Base-by-base conservation (phyloP, 2,888 invertebrate species). In the Epinotia bilunana region DNA sequence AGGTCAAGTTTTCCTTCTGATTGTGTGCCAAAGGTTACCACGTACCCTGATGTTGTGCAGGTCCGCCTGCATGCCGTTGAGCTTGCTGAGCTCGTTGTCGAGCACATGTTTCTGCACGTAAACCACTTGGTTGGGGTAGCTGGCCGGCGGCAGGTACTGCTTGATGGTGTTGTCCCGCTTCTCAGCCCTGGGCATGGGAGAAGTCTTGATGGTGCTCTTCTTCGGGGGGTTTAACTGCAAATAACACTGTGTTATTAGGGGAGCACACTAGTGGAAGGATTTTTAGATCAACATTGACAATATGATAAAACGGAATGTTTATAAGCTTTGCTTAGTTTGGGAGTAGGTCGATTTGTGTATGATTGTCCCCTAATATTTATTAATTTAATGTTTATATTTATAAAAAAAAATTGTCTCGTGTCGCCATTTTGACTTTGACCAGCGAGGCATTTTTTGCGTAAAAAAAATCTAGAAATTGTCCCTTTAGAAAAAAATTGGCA, bases 51-150 rank as follows among this genome's bases (percentile, higher is more conserved):
- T 83, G 78, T 89, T 94, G 4, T 84, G 85, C 2, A 94, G 79
- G 43, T 95, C 95, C 7, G 85, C 84, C 60, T 88, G 88, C 72
- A 95, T 79, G 0, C 91, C 88, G 3, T 89, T 84, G 0, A 95
- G 83, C 77, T 95, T 94, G 60, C 81, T 85, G 0, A 92, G 79
- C 81, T 95, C 95, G 4, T 93, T 92, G 20, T 94, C 90, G 13
- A 88, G 79, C 0, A 91, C 86, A n/a, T 90, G 86, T 72, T 90
- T 90, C 83, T 89, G 87, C 4, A 94, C 94, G 78, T 91, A 94
- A 12, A 89, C 86, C 63, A 92, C 87, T 76, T 91, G 92, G 83
- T 88, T 91, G 5, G 94, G 93, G 74, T 91, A 90, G 80, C 92
- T 93, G 9, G 87, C 83, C 0, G 92, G 93, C 1, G 86, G 80